Conservation (phyloP, 2,888 invertebrate species). For the Emmelina monodactyla region DNA sequence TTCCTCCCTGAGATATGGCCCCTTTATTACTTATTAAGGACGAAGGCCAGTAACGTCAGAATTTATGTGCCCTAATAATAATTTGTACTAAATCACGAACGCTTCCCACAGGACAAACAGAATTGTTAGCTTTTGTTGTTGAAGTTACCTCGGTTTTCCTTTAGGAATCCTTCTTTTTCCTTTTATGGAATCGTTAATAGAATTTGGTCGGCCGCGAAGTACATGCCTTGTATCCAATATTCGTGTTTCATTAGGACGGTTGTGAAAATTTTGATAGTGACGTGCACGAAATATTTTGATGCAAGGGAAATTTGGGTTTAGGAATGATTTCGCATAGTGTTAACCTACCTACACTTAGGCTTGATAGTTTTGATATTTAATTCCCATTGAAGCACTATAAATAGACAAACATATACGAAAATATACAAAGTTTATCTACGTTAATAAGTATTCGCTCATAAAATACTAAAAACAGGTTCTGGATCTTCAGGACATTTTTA, state of each 20-base stretch:
- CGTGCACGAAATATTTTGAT: constrained; percentile 13
- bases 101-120: constrained; percentile 56
- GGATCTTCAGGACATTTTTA: too few species aligned
- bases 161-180: constrained; percentile 26
- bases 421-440: too few species aligned
- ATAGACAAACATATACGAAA: too few species aligned
- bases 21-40: constrained; percentile 66
- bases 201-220: constrained; percentile 6
- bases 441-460: too few species aligned
- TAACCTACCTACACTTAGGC: too few species aligned
- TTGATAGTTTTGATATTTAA: too few species aligned
- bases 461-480: too few species aligned
- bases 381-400: too few species aligned
- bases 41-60: constrained; percentile 42
- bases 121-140: constrained; percentile 62
- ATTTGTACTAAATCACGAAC: constrained; percentile 66
- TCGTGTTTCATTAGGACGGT: constrained; percentile 22
- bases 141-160: too few species aligned
- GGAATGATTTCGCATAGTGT: too few species aligned
- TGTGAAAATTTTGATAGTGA: constrained; percentile 20
- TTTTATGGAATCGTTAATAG: constrained; percentile 2
- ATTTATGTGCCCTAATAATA: constrained; percentile 66
- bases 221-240: neutral
- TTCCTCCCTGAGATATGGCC: constrained; percentile 58
- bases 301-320: too few species aligned